A percentile compares a stretch with the other conserved stretches of the same genome.
These are phyloP conservation scores for Zootermopsis nevadensis DNA, from an alignment of 2,888 invertebrate species.

Conservation along the genomic window DNA sequence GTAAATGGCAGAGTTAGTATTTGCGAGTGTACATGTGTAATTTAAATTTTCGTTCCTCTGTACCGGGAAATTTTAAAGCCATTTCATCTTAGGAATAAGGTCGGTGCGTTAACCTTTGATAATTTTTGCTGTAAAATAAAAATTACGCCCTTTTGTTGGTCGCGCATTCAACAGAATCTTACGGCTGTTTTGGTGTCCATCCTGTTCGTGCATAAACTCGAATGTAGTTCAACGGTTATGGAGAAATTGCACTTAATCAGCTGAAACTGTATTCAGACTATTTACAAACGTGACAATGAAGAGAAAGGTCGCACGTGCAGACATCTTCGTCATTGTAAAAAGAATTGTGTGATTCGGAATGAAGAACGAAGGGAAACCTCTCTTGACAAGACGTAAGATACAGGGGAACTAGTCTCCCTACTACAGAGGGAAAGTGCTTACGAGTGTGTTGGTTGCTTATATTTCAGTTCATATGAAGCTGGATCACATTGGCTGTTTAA, in stretches of 20 bases:
- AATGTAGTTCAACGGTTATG: not conserved
- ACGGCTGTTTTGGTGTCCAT: not conserved
- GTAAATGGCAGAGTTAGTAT: no score
- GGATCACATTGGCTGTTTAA: no score
- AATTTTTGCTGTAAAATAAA: not conserved
- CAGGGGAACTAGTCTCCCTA: no score
- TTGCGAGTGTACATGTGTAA: no score
- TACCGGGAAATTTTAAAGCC: not conserved
- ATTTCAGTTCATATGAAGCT: no score
- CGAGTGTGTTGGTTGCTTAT: no score
- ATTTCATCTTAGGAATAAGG: not conserved
- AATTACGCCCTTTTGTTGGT: not conserved
- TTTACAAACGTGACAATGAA: not conserved
- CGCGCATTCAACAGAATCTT: not conserved
- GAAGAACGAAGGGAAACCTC: not conserved
- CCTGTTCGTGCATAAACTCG: not conserved
- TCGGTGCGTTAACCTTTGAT: not conserved
- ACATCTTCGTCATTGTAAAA: not conserved
- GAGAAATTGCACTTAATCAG: slow-evolving; percentile 23
- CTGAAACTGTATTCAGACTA: not conserved
- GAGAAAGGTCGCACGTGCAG: not conserved
- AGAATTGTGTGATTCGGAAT: not conserved
- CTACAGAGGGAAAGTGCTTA: no score
- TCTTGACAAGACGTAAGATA: not conserved
- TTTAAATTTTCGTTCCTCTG: no score